These are phyloP conservation scores for Colinus virginianus DNA, from an alignment of 2,113 vertebrate species.

Conservation along the genomic window DNA sequence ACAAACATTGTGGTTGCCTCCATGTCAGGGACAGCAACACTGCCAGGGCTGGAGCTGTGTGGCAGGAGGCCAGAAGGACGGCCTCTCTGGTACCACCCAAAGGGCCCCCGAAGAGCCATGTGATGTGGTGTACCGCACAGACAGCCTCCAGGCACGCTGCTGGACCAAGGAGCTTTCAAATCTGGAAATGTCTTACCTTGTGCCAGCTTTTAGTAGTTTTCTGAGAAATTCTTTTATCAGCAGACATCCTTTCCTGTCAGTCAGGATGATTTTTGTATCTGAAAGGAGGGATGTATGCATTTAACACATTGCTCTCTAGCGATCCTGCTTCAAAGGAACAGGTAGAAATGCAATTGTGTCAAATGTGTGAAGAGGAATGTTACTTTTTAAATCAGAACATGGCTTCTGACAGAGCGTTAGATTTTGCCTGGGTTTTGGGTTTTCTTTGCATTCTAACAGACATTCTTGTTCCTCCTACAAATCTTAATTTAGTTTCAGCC, in stretches of 20 bases:
- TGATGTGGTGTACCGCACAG: neutral
- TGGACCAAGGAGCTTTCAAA: neutral
- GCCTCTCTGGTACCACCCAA: neutral
- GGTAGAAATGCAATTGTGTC: neutral
- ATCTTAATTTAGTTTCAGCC: neutral
- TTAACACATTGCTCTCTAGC: neutral
- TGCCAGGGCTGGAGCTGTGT: neutral
- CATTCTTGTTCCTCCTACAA: neutral
- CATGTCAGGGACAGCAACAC: neutral
- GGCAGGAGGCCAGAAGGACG: neutral
- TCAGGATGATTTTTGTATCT: neutral
- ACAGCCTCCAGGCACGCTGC: neutral
- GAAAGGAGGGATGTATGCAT: neutral
- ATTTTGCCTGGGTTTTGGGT: neutral
- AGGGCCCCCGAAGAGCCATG: neutral
- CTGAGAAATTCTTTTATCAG: neutral
- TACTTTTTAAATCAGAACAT: neutral
- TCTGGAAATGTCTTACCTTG: neutral
- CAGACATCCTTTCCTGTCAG: neutral
- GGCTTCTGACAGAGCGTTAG: neutral
- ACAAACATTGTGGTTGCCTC: constrained; percentile 12
- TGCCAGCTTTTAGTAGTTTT: neutral
- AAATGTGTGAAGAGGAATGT: neutral
- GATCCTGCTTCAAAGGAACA: neutral
- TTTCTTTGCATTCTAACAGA: neutral